Base-by-base conservation (phyloP, 1,140 invertebrate species). In the Euura lappo region DNA sequence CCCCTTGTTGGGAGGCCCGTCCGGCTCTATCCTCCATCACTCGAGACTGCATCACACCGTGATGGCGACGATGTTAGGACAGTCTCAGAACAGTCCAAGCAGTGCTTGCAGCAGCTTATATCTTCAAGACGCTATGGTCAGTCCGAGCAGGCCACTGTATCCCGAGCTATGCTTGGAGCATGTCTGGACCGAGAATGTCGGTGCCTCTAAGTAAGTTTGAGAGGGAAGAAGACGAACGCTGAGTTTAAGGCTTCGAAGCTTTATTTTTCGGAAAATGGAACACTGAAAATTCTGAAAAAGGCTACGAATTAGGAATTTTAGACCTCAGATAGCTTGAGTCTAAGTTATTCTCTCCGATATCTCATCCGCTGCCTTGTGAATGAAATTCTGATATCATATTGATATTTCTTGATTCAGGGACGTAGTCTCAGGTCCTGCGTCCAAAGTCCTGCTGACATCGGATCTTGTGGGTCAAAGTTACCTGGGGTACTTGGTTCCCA, bases 161-260 rank as follows among this genome's bases (percentile, higher is more conserved):
- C 96, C 96, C 2, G 93, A 95, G 77, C 89, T 97, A 69, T 97
- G 95, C 83, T 88, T 98, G 28, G 96, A 98, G 80, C 93, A 95
- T 78, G 88, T 97, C 13, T 98, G 96, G 96, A 94, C 93, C 0
- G 96, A 97, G 80, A 92, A 87, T 75, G 87, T 88, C 65, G 87
- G 86, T n/a, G 83, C 88, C 68, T 78, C 87, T 45, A 86, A 90
- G 81, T 91, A 88, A 84, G 84, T 83, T 79, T 86, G 28, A 28
- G 28, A 28, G 1, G 28, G 28, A 28, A 28, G 28, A 28, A 28
- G 28, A 28, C 28, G 28, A 28, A 28, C 28, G 28, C 28, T 28
- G 28, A 28, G 28, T 28, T 28, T 28, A 1, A 28, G 28, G 28
- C 28, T 28, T 28, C 28, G 28, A 28, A 28, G 28, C 28, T 28